A percentile compares a stretch with the other conserved stretches of the same genome.
These are phyloP conservation scores for Colaptes auratus DNA, from an alignment of 2,113 vertebrate species.

Conservation along the genomic window DNA sequence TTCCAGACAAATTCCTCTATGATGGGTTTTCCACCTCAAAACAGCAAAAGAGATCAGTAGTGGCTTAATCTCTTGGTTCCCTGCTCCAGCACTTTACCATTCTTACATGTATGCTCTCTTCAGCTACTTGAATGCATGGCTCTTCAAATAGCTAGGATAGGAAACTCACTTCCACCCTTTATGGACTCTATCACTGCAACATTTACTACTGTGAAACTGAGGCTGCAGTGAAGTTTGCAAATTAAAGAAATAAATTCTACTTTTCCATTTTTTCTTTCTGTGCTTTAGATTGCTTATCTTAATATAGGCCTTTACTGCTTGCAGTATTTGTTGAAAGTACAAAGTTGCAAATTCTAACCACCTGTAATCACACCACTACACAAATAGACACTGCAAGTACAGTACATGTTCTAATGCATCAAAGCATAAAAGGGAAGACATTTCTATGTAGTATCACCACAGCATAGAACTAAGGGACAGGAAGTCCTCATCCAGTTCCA, in stretches of 20 bases:
- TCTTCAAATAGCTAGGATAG: background rate
- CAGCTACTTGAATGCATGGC: rapidly evolving
- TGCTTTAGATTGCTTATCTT: background rate
- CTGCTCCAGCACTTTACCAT: background rate
- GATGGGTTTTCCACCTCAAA: background rate
- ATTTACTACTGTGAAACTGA: background rate
- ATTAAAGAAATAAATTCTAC: background rate
- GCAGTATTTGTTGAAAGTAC: background rate
- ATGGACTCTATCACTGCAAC: background rate
- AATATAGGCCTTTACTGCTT: background rate
- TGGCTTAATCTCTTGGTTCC: background rate
- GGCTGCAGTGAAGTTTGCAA: background rate
- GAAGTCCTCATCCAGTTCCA: background rate
- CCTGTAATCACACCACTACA: background rate
- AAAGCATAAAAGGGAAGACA: background rate
- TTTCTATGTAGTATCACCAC: background rate
- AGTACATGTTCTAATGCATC: background rate
- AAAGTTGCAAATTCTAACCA: background rate
- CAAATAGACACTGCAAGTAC: background rate
- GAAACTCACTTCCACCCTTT: background rate
- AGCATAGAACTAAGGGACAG: background rate
- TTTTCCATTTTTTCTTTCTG: background rate
- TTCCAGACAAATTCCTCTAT: background rate
- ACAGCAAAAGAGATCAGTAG: background rate
- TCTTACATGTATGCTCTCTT: background rate